Evolutionary conservation across 2,888 invertebrate species (phyloP), one percentile per base, ranked within the genome.

Genomic region (Bhutanitis thaidina): DNA sequence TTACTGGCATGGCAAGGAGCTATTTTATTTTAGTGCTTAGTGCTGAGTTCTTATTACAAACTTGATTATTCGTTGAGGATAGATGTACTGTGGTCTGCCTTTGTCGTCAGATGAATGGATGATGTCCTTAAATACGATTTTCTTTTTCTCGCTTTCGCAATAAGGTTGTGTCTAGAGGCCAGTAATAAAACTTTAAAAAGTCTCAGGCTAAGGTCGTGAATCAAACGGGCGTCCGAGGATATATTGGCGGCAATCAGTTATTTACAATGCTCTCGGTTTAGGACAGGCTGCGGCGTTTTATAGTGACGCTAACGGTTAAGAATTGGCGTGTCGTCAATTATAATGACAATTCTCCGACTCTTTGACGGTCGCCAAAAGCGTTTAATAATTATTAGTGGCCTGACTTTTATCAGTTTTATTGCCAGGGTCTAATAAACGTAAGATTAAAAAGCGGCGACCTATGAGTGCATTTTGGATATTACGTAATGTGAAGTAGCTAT

Each of bases 211-310:
- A 49, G 39, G 56, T 48, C 64, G 59, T 71, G 69, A 70, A 71
- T 73, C 71, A 69, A 68, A 58, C 60, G 53, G 56, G 12, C 53
- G 36, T 44, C 61, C 55, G 60, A 62, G 61, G 65, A 69, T 80
- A 78, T 80, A 79, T 74, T 69, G 75, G 65, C 67, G 61, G 73
- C 77, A 75, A 78, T 77, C 70, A 56, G 59, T 80, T 70, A 80
- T 70, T 69, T 69, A 70, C 63, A 61, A 57, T 60, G 53, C 54
- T 53, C 56, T 55, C 54, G 43, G 50, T 57, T 59, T 61, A 56
- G 57, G 63, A 64, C 66, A 61, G 65, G 63, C 59, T 63, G 59
- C 56, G 59, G 57, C 48, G 59, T 55, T 76, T 74, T 74, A 76
- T 68, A 46, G 49, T 55, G 39, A 49, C 48, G 55, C 56, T 59